Conservation (phyloP, 2,797 vertebrate species). For the Pteronotus mesoamericanus region DNA sequence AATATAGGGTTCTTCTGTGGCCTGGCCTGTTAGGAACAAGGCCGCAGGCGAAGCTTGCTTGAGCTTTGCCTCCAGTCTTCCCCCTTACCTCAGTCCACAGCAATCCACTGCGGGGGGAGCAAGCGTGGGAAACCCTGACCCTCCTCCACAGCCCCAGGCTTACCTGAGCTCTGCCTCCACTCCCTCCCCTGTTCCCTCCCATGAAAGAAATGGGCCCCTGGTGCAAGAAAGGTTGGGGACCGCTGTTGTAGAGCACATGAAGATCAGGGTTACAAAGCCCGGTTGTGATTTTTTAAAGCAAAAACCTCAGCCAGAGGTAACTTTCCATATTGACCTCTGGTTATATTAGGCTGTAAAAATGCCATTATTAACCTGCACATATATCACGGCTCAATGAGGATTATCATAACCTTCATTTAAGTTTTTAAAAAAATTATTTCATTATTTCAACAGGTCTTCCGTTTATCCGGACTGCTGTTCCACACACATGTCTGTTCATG, state of each 20-base stretch:
- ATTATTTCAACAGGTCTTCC: neutral
- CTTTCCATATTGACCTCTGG: neutral
- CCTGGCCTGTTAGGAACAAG: too few relatives aligned
- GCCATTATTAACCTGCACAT: neutral
- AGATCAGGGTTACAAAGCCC: neutral
- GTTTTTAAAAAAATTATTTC: neutral
- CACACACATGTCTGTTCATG: neutral
- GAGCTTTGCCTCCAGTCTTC: too few relatives aligned
- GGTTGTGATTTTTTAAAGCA: constrained; percentile 18
- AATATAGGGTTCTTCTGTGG: neutral
- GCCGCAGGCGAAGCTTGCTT: too few relatives aligned
- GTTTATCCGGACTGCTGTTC: neutral
- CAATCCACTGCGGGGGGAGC: too few relatives aligned
- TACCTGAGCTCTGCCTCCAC: too few relatives aligned
- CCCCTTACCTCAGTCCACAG: too few relatives aligned
- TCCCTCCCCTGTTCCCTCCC: too few relatives aligned
- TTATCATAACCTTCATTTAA: neutral
- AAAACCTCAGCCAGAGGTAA: neutral
- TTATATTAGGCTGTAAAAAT: neutral
- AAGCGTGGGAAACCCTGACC: too few relatives aligned
- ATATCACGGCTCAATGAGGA: neutral
- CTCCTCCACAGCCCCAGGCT: too few relatives aligned
- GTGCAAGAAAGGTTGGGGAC: too few relatives aligned
- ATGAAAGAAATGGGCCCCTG: too few relatives aligned
- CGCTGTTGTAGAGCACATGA: neutral